These are phyloP conservation scores for Cervus canadensis DNA, from an alignment of 2,113 vertebrate genomes.

Conservation along the genomic window DNA sequence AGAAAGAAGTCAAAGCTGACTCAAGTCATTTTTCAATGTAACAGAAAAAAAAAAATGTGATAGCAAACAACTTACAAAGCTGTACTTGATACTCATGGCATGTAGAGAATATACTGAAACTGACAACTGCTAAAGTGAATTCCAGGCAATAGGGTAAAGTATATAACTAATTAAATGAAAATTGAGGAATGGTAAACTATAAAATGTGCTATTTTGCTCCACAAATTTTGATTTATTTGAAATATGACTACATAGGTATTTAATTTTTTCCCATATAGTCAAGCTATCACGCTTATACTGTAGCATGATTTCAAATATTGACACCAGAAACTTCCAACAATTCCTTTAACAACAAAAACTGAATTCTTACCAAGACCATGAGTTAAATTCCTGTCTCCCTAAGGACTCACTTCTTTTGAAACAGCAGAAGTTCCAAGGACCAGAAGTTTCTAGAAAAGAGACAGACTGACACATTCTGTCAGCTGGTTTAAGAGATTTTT, in stretches of 20 bases:
- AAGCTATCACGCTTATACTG: background rate
- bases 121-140: background rate
- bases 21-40: background rate
- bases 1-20: background rate
- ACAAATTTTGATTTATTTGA: background rate
- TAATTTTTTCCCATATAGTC: background rate
- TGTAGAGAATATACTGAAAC: background rate
- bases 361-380: background rate
- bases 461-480: background rate
- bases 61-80: background rate
- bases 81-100: background rate
- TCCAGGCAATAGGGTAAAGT: background rate
- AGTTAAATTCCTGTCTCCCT: background rate
- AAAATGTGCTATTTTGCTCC: background rate
- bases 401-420: background rate
- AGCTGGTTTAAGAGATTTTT: background rate
- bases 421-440: background rate
- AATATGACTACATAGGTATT: background rate
- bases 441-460: background rate
- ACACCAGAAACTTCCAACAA: background rate
- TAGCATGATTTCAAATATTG: background rate
- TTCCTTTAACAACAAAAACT: background rate
- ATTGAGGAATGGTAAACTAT: background rate
- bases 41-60: background rate
- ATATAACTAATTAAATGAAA: constrained; percentile 15